Conservation (phyloP, 2,888 invertebrate genomes). For the Pogonocherus hispidulus region DNA sequence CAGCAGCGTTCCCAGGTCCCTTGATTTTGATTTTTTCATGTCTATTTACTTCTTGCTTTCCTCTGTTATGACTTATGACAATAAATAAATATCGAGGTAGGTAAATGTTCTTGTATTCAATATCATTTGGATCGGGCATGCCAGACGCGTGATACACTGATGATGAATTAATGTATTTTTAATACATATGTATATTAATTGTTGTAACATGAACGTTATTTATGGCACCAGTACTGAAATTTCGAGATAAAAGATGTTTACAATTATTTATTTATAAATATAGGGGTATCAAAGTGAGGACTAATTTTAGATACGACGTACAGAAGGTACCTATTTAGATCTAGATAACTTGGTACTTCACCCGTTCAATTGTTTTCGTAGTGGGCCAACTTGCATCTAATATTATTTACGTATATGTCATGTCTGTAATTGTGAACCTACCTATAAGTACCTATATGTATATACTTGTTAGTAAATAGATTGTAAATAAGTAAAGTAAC, state of each 20-base stretch:
- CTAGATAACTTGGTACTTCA: no score
- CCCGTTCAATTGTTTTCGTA: no score
- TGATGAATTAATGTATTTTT: constrained; percentile 35
- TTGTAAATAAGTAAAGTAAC: no score
- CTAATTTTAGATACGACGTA: constrained; percentile 30
- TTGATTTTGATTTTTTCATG: constrained; percentile 8
- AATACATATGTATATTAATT: no score
- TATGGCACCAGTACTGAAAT: constrained; percentile 30
- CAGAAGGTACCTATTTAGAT: no score
- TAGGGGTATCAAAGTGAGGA: constrained; percentile 14
- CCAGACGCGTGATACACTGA: constrained; percentile 40
- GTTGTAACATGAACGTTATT: constrained; percentile 29
- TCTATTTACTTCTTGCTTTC: not conserved
- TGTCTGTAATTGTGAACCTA: no score
- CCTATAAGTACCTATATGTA: no score
- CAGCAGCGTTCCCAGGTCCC: no score
- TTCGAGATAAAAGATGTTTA: constrained; percentile 40
- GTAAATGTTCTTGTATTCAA: constrained; percentile 9
- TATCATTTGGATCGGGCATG: constrained; percentile 45
- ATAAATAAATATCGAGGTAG: not conserved
- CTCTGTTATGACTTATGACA: no score
- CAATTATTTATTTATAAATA: constrained; percentile 18
- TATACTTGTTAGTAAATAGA: no score
- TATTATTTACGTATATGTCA: no score
- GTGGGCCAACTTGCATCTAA: no score